A percentile compares a stretch with the other conserved stretches of the same genome.
Evolutionary conservation across 2,797 vertebrate species (phyloP).

Genomic region (Toxotes lorentzi): DNA sequence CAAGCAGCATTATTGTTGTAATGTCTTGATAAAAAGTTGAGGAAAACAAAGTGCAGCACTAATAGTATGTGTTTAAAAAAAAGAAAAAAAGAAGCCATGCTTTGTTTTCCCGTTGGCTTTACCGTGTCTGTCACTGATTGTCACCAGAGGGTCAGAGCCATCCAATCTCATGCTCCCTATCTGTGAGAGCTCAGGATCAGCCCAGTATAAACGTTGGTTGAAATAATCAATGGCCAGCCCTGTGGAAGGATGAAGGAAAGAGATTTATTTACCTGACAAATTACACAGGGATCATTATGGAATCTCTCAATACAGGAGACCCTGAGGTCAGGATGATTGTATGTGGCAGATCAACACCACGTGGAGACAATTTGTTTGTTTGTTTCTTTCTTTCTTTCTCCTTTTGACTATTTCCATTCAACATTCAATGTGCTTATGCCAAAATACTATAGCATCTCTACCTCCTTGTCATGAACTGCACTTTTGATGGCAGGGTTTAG

Average conservation of each 20-base stretch:
- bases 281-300: constrained; percentile 64
- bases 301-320: constrained; percentile 42
- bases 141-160: constrained; percentile 91
- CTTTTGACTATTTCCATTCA: constrained; percentile 35
- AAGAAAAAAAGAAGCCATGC: constrained; percentile 1
- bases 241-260: constrained; percentile 77
- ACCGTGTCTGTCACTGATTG: constrained; percentile 94
- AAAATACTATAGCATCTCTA: constrained; percentile 20
- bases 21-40: constrained; percentile 56
- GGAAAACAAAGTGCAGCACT: constrained; percentile 29
- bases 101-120: constrained; percentile 56
- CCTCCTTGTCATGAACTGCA: constrained; percentile 5
- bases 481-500: constrained; percentile 24
- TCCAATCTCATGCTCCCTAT: constrained; percentile 96
- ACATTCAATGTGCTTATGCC: constrained; percentile 33
- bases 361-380: not conserved
- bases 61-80: constrained; percentile 34
- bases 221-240: constrained; percentile 96
- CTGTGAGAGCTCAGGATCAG: constrained; percentile 94
- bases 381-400: constrained; percentile 28
- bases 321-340: constrained; percentile 34
- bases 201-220: constrained; percentile 97
- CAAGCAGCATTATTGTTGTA: constrained; percentile 30
- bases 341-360: constrained; percentile 25
- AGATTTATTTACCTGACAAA: constrained; percentile 77